phyloP scores from a whole-genome alignment of 2,797 vertebrate genomes.

The Distichodus sexfasciatus region DNA sequence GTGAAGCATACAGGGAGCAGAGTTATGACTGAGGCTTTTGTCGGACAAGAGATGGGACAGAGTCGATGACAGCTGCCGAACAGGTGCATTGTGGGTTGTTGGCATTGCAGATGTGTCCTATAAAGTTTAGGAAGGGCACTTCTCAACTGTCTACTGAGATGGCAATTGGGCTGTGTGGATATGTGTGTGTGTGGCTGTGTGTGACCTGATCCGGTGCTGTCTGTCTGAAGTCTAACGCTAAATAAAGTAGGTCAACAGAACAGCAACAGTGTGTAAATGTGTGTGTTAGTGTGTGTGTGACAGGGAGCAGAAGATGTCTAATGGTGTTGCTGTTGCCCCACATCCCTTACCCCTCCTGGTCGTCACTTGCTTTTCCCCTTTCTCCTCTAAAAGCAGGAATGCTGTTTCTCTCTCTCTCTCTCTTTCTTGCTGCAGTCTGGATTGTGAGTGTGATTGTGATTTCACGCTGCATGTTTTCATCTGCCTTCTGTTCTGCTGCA shows the following conservation, averaged over 20 bases:
- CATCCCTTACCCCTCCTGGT: constrained; percentile 33
- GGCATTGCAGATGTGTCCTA: background rate
- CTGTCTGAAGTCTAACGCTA: background rate
- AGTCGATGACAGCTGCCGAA: background rate
- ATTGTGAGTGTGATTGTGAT: background rate
- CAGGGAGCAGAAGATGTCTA: constrained; percentile 20
- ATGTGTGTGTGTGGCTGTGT: constrained; percentile 3
- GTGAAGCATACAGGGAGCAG: background rate
- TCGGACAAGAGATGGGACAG: background rate
- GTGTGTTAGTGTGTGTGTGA: constrained; percentile 6
- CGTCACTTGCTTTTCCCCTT: background rate
- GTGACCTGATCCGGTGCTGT: background rate
- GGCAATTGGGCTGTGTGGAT: no score
- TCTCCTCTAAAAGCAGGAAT: background rate
- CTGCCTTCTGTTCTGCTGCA: constrained; percentile 33
- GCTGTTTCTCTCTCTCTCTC: background rate
- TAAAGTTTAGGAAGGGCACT: background rate
- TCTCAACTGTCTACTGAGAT: no score
- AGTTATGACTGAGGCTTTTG: background rate
- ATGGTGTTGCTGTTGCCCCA: constrained; percentile 25
- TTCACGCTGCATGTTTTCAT: constrained; percentile 28
- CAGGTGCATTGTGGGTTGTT: background rate
- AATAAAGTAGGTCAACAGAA: constrained; percentile 60
- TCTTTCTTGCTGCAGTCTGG: background rate
- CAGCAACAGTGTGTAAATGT: constrained; percentile 24